Evolutionary conservation across 2,797 vertebrate species (phyloP).

Genomic region (Smutsia gigantea): DNA sequence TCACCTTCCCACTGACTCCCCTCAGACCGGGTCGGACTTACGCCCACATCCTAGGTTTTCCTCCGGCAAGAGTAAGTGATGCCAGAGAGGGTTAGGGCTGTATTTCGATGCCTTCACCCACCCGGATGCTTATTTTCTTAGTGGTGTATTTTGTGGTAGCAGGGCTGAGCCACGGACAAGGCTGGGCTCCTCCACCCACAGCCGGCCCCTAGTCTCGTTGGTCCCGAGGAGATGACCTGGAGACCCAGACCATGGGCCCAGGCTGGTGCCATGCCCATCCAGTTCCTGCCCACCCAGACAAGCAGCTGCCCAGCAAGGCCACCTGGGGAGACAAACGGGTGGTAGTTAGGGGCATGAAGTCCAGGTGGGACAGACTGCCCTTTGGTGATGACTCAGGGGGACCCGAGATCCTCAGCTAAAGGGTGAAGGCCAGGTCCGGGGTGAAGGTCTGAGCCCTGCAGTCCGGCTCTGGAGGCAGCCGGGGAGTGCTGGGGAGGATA

Average conservation of each 20-base stretch:
- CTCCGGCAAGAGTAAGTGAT: neutral
- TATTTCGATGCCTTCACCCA: neutral
- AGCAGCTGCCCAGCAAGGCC: neutral
- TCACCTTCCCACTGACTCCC: too few relatives aligned
- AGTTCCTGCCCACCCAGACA: neutral
- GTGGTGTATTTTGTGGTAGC: neutral
- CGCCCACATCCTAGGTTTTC: neutral
- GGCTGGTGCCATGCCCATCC: rapidly evolving
- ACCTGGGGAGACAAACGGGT: neutral
- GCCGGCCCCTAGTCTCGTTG: neutral
- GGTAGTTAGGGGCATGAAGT: too few relatives aligned
- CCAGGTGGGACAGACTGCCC: neutral
- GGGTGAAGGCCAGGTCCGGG: neutral
- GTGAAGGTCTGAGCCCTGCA: neutral
- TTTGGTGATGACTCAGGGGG: neutral
- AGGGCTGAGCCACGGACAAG: too few relatives aligned
- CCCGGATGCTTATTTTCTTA: neutral
- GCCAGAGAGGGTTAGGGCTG: neutral
- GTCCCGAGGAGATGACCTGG: neutral
- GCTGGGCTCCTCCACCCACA: neutral
- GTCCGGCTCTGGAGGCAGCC: neutral
- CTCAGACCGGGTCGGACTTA: neutral
- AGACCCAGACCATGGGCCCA: neutral
- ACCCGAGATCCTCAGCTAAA: neutral
- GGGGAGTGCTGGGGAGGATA: neutral